A percentile compares a stretch with the other conserved stretches of the same genome.
Conservation (phyloP, 2,797 vertebrate genomes). For the Halcyon chelicuti region DNA sequence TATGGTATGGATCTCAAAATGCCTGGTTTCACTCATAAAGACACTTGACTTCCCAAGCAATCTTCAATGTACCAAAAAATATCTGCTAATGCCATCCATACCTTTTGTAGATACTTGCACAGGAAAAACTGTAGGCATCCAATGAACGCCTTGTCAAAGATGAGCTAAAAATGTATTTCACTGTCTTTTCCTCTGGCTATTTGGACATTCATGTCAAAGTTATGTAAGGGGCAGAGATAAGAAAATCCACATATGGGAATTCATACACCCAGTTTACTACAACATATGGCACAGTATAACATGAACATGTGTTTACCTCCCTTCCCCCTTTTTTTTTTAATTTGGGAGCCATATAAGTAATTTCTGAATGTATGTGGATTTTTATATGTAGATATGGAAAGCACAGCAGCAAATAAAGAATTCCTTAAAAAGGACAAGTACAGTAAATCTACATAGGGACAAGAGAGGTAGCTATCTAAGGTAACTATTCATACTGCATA, state of each 20-base stretch:
- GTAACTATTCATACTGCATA: background rate
- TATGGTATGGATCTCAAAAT: background rate
- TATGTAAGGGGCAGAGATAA: slow-evolving; percentile 55
- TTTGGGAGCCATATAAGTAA: background rate
- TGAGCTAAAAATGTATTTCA: slow-evolving; percentile 2
- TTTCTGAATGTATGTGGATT: background rate
- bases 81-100: background rate
- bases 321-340: background rate
- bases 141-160: background rate
- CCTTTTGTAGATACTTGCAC: background rate
- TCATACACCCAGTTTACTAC: slow-evolving; percentile 53
- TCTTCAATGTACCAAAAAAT: background rate
- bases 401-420: background rate
- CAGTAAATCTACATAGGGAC: background rate
- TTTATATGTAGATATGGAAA: background rate
- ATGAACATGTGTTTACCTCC: slow-evolving; percentile 1
- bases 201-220: slow-evolving; percentile 47
- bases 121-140: background rate
- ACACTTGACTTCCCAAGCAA: background rate
- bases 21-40: background rate
- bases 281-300: slow-evolving; percentile 42
- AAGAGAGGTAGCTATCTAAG: background rate
- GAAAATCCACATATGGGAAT: slow-evolving; percentile 52
- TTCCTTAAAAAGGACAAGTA: background rate
- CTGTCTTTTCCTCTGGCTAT: slow-evolving; percentile 36